A percentile compares a stretch with the other conserved stretches of the same genome.
These are phyloP conservation scores for Drosophila seguyi DNA, from an alignment of 1,140 invertebrate species.

Conservation along the genomic window DNA sequence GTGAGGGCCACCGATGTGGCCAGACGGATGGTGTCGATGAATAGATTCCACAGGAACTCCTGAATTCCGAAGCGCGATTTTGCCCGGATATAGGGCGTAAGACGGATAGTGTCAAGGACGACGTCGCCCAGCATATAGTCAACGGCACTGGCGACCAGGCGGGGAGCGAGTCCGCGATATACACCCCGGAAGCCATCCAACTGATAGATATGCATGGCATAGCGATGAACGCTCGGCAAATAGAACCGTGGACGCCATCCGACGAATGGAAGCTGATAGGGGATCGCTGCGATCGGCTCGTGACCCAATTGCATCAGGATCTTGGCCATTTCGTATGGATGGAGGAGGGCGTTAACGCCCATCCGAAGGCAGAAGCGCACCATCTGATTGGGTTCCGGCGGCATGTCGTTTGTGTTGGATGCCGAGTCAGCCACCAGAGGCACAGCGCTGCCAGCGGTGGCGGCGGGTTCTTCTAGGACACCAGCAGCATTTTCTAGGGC, in stretches of 20 bases:
- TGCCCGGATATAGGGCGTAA: slow-evolving; percentile 1
- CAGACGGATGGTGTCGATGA: slow-evolving; percentile 31
- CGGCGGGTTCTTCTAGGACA: background rate
- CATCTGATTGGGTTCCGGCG: slow-evolving; percentile 13
- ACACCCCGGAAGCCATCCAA: slow-evolving; percentile 44
- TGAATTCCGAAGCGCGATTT: background rate
- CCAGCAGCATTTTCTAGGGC: no score
- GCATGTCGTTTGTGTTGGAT: no score
- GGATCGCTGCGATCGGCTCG: slow-evolving; percentile 37
- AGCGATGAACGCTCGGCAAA: slow-evolving; percentile 52
- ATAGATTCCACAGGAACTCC: slow-evolving; percentile 32
- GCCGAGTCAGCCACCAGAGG: background rate
- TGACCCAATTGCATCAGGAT: slow-evolving; percentile 60
- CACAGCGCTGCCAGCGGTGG: background rate
- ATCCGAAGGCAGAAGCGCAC: slow-evolving; percentile 52
- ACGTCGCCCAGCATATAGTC: slow-evolving; percentile 23
- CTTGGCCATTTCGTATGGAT: slow-evolving; percentile 63
- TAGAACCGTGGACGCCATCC: slow-evolving; percentile 4
- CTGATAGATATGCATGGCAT: slow-evolving; percentile 43
- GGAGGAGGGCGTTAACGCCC: slow-evolving; percentile 34
- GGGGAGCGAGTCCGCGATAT: slow-evolving; percentile 54
- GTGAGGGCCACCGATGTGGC: slow-evolving; percentile 35
- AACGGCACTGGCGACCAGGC: slow-evolving; percentile 20
- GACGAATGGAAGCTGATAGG: slow-evolving; percentile 23
- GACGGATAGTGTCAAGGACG: slow-evolving; percentile 13